phyloP scores from a whole-genome alignment of 1,140 invertebrate genomes.

The Xylocopa sonorina region DNA sequence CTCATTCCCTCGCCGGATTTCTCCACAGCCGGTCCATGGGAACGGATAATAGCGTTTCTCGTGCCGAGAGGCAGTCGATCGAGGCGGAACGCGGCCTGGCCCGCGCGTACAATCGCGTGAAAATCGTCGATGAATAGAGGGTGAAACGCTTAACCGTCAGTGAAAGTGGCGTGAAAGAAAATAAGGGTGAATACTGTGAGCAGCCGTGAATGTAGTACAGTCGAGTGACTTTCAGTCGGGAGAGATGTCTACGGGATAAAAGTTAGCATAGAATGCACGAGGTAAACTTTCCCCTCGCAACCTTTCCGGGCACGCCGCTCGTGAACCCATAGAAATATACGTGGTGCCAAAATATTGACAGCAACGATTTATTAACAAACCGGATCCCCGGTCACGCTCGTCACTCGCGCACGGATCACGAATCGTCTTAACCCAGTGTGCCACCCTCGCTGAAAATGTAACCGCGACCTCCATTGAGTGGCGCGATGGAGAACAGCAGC shows the following conservation, averaged over 20 bases:
- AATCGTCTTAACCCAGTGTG: no score
- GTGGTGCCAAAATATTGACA: no score
- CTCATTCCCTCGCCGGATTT: conserved; percentile 47
- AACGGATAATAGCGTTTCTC: conserved; percentile 60
- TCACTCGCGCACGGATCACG: no score
- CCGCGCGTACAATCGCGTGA: conserved; percentile 57
- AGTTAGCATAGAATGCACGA: conserved; percentile 36
- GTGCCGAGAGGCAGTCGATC: conserved; percentile 70
- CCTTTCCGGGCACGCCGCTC: conserved; percentile 2
- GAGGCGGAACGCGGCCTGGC: conserved; percentile 64
- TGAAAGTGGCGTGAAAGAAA: conserved; percentile 58
- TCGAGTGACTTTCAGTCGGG: conserved; percentile 22
- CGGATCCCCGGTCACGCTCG: no score
- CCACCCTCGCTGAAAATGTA: background rate
- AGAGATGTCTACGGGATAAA: conserved; percentile 35
- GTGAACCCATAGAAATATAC: background rate
- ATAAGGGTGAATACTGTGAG: conserved; percentile 51
- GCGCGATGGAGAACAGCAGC: background rate
- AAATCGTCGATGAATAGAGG: background rate
- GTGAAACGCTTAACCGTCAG: conserved; percentile 1
- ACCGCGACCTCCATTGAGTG: background rate
- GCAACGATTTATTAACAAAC: no score
- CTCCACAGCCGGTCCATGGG: conserved; percentile 43
- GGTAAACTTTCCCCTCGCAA: conserved; percentile 45
- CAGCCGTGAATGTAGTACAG: background rate